Evolutionary conservation across 2,113 vertebrate genomes (phyloP).

Genomic region (Orientallactaga bullata): DNA sequence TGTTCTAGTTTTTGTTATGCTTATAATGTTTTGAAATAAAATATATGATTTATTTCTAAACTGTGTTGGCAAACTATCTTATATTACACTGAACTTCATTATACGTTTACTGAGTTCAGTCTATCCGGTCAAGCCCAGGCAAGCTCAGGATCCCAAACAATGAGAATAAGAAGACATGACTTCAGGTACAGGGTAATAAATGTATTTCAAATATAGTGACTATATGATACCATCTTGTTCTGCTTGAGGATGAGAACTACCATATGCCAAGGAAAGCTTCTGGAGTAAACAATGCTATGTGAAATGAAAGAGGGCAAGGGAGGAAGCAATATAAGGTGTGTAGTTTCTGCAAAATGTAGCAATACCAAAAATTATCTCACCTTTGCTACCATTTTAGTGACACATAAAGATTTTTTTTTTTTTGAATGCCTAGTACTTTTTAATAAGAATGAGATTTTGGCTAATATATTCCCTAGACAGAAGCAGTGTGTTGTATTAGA

Average conservation of each 20-base stretch:
- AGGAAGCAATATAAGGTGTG: constrained; percentile 44
- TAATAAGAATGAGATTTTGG: constrained; percentile 74
- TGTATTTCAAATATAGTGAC: not conserved
- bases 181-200: not conserved
- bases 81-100: not conserved
- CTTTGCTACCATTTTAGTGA: constrained; percentile 61
- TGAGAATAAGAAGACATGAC: not conserved
- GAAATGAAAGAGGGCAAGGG: not conserved
- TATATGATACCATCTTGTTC: not conserved
- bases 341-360: constrained; percentile 61
- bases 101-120: constrained; percentile 15
- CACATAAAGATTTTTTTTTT: constrained; percentile 64
- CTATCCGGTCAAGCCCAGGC: not conserved
- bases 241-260: not conserved
- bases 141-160: not conserved
- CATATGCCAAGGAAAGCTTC: not conserved
- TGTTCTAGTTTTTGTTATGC: not conserved
- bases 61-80: not conserved
- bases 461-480: constrained; percentile 75
- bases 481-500: constrained; percentile 43
- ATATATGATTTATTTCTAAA: not conserved
- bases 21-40: not conserved
- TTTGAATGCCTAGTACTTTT: constrained; percentile 55
- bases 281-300: constrained; percentile 1
- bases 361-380: constrained; percentile 37